These are phyloP conservation scores for Trematomus bernacchii DNA, from an alignment of 2,797 vertebrate species.

Conservation along the genomic window DNA sequence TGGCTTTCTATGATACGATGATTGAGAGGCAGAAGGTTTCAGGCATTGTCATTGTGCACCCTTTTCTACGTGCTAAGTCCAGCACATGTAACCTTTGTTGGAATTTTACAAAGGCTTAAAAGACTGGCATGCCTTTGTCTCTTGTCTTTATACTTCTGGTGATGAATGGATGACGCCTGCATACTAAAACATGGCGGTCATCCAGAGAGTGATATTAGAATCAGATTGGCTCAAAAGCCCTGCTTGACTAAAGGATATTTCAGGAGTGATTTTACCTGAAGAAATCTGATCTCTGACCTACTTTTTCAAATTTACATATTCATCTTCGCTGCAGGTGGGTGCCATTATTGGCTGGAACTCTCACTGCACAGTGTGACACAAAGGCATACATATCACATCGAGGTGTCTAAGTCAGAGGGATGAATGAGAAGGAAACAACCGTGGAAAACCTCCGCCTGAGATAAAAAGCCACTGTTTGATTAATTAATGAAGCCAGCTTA, in stretches of 20 bases:
- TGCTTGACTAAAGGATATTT: slow-evolving; percentile 67
- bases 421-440: slow-evolving; percentile 64
- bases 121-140: slow-evolving; percentile 39
- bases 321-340: slow-evolving; percentile 78
- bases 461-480: slow-evolving; percentile 72
- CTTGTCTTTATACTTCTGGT: slow-evolving; percentile 45
- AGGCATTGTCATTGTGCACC: slow-evolving; percentile 39
- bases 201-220: slow-evolving; percentile 63
- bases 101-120: slow-evolving; percentile 51
- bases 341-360: slow-evolving; percentile 75
- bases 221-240: slow-evolving; percentile 70
- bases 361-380: slow-evolving; percentile 73
- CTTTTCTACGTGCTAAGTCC: slow-evolving; percentile 39
- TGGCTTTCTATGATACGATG: slow-evolving; percentile 66
- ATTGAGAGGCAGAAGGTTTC: slow-evolving; percentile 32
- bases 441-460: slow-evolving; percentile 63
- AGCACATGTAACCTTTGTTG: slow-evolving; percentile 39
- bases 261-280: slow-evolving; percentile 72
- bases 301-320: slow-evolving; percentile 81
- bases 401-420: slow-evolving; percentile 57
- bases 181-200: slow-evolving; percentile 61
- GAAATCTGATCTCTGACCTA: slow-evolving; percentile 80
- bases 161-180: slow-evolving; percentile 57
- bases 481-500: slow-evolving; percentile 70
- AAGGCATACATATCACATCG: slow-evolving; percentile 76